Base-by-base conservation (phyloP, 2,797 vertebrate genomes). In the Anguilla megastoma region DNA sequence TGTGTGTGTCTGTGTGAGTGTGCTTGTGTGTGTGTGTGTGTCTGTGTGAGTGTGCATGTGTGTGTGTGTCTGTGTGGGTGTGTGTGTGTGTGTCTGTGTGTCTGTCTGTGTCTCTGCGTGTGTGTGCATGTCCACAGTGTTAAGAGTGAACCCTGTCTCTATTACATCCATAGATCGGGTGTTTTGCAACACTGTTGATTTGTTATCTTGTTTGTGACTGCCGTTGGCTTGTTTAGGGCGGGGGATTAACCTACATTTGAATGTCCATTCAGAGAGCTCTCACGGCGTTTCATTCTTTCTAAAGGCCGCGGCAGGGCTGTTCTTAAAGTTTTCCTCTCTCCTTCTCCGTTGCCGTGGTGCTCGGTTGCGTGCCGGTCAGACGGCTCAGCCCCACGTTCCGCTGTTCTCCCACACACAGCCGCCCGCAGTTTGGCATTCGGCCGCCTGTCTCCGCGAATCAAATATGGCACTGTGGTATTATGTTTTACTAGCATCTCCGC, bases 1-100 rank as follows among this genome's bases (percentile, higher is more conserved):
- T 69, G 41, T 58, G 30, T 83, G 84, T 76, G 80, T 86, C 85
- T 74, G 86, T 87, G 86, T 83, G 88, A 88, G 87, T 87, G 60
- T 30, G 86, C 56, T 87, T 87, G 88, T 50, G 45, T 33, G 69
- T 56, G 14, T 8, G 5, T 84, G 36, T 84, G 21, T 50, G 45
- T 30, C 24, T 41, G 41, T 48, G 45, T 1, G 33, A 48, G 45
- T 6, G 41, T 16, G 4, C 21, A 1, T 41, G 9, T 48, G 79
- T 82, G 5, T 71, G 66, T 71, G 21, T 50, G 48, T 14, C 45
- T 9, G 7, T n/a, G 14, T 36, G 36, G 36, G 33, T 36, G 33
- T 36, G 33, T 12, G 74, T 41, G 33, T 71, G 2, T 8, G 8
- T 21, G 50, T 50, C 5, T 50, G 24, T 80, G 14, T 80, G 76